Conservation (phyloP, 2,113 vertebrate species). For the Rhinolophus ferrumequinum region DNA sequence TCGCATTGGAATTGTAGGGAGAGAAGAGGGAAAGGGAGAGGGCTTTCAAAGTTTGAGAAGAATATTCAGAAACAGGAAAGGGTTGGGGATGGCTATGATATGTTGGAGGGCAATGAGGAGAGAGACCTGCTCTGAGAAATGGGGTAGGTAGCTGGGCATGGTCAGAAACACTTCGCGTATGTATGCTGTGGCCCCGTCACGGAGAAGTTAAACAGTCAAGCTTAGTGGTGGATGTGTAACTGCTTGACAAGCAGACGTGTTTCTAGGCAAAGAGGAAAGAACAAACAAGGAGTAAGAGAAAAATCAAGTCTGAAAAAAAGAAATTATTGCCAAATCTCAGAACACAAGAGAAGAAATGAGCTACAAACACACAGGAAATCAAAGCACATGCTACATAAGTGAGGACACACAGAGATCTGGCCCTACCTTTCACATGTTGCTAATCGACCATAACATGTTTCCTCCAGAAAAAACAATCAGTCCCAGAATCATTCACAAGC, state of each 20-base stretch:
- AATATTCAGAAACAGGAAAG: not conserved
- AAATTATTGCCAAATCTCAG: not conserved
- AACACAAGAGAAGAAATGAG: not conserved
- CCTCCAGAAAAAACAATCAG: not conserved
- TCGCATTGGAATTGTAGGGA: not conserved
- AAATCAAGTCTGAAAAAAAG: not conserved
- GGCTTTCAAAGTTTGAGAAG: not conserved
- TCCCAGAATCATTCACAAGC: not conserved
- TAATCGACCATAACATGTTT: not conserved
- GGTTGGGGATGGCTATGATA: no score
- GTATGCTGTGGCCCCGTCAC: rapidly evolving
- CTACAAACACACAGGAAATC: not conserved
- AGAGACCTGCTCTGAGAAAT: not conserved
- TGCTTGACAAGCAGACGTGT: not conserved
- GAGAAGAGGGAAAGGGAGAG: not conserved
- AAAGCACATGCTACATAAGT: not conserved
- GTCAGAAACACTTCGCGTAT: not conserved
- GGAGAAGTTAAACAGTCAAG: not conserved
- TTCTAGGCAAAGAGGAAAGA: not conserved
- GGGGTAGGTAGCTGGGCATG: rapidly evolving
- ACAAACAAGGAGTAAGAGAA: not conserved
- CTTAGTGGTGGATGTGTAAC: not conserved
- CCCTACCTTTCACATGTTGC: not conserved
- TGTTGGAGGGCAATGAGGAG: not conserved
- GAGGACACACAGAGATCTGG: not conserved